Base-by-base conservation (phyloP, 2,888 invertebrate species). In the Tipula helvola region DNA sequence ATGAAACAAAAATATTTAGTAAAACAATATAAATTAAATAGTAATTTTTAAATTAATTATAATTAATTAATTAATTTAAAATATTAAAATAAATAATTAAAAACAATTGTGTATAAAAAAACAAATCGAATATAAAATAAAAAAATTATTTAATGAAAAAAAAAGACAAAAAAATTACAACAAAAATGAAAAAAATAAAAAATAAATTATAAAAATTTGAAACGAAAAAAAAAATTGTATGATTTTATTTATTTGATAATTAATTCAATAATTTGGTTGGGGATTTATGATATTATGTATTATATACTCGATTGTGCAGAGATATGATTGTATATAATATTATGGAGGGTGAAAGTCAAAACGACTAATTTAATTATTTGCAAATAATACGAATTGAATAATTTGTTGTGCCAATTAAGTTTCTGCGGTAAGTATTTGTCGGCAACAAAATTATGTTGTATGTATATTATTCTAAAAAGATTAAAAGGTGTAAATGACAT, bases 131-230 rank as follows among this genome's bases (percentile, higher is more conserved):
- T 71, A 71, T 71, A 71, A 57, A 57, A 57, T 57, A 57, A 71
- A 71, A n/a, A 71, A 71, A 71, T 28, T 71, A 71, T 71, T 71
- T 28, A 57, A 71, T 71, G 71, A 71, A 71, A 71, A 71, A 71
- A 52, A 52, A 57, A 57, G 16, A 57, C 16, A 52, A 71, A 71
- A 71, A 71, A 71, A 71, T 28, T 28, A 71, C 71, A 28, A 28
- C 28, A 71, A 71, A 52, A 71, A 71, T 71, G 71, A 71, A 71
- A 71, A 71, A 71, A 28, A 71, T 71, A 71, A 71, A 71, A 57
- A 71, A 71, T 71, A 71, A 71, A 71, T 71, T 71, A 71, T 71
- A 71, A 71, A 71, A 71, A 71, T 71, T 71, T 71, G 71, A 71
- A 71, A 71, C 71, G 28, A 52, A 71, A 71, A 71, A 71, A 47